Base-by-base conservation (phyloP, 2,888 invertebrate species). In the Synergus laeviventris region DNA sequence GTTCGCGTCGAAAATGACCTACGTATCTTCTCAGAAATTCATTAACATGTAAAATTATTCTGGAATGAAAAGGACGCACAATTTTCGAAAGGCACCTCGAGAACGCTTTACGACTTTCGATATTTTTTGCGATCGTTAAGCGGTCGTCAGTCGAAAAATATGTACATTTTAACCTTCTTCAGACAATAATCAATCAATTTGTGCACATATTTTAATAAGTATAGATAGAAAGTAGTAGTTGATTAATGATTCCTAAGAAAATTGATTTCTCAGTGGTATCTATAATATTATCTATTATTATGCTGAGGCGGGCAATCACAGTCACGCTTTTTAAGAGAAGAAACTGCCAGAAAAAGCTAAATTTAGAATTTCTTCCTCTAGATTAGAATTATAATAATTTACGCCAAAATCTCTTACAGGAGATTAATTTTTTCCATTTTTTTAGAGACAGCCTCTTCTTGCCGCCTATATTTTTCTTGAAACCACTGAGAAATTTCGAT, bases 81-180 rank as follows among this genome's bases (percentile, higher is more conserved):
- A 66, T 56, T 66, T 70, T 66, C 61, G 70, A 75, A 75, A 75
- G 70, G 66, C 64, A 75, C 75, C 66, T 75, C 66, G 64, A 66
- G 45, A 75, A 75, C 54, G 62, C 38, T 75, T 75, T 11, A n/a
- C 61, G 42, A 64, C 21, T 14, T 64, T 64, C 39, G 11, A 42
- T 31, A 31, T 31, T 49, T 49, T 31, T n/a, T 70, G 16, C 11
- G 18, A 31, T 45, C 24, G 16, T 21, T 45, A 42, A 9, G 16
- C 38, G 38, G 18, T 18, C 38, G 38, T 38, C 38, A 39, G 36
- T 38, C 36, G 42, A 66, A 45, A 66, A 66, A 66, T 66, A 45
- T 66, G 8, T 66, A 24, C 24, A 45, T 45, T 42, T 45, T 0
- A 24, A 62, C 4, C 8, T 24, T 16, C 42, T 42, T 4, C 21